Evolutionary conservation across 2,888 invertebrate species (phyloP).

Genomic region (Podabrus alpinus): DNA sequence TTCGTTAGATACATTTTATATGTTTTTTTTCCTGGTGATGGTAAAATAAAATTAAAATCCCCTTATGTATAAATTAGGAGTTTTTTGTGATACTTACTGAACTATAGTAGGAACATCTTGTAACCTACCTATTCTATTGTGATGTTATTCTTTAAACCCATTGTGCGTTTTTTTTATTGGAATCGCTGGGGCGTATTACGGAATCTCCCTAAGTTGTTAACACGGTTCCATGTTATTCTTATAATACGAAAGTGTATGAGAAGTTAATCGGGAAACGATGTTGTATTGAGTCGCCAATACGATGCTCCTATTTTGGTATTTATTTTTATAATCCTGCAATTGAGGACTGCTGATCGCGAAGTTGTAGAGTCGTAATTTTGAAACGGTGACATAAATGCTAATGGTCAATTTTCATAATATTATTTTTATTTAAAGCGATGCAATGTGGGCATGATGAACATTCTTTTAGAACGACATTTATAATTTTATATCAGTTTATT

Average conservation of each 20-base stretch:
- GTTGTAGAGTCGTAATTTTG: slow-evolving; percentile 17
- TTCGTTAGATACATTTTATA: neutral
- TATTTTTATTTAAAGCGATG: slow-evolving; percentile 36
- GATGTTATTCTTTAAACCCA: neutral
- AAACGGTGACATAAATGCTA: slow-evolving; percentile 39
- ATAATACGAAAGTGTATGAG: neutral
- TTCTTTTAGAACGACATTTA: slow-evolving; percentile 34
- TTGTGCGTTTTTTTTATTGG: neutral
- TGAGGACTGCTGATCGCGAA: neutral
- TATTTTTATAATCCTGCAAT: neutral
- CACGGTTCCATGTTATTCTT: neutral
- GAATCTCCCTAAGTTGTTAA: neutral
- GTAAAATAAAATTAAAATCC: neutral
- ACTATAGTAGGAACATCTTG: neutral
- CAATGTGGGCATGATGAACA: slow-evolving; percentile 26
- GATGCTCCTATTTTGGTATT: neutral
- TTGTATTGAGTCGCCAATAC: neutral
- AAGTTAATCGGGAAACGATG: neutral
- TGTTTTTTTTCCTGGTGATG: too few species aligned
- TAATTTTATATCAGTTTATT: slow-evolving; percentile 23
- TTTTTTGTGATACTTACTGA: neutral
- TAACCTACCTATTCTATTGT: neutral
- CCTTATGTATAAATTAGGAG: neutral
- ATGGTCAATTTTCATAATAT: slow-evolving; percentile 43
- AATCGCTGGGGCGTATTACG: neutral